A percentile compares a stretch with the other conserved stretches of the same genome.
Evolutionary conservation across 1,140 invertebrate species (phyloP).

Genomic region (Latrodectus geometricus): DNA sequence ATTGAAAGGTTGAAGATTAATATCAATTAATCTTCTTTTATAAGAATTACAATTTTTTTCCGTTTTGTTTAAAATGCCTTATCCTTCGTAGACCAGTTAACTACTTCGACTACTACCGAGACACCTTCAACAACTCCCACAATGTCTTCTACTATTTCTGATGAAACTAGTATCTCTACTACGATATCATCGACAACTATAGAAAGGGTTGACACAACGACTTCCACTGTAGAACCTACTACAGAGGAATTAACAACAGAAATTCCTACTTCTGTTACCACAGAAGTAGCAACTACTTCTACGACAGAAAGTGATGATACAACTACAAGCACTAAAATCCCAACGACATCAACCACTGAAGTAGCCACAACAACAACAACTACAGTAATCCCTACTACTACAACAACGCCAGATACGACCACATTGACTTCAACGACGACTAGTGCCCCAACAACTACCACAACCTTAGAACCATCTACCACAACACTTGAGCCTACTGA

Average conservation of each 20-base stretch:
- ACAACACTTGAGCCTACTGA: not conserved
- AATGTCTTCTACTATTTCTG: too few relatives aligned
- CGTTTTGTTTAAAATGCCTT: too few relatives aligned
- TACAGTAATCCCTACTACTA: not conserved
- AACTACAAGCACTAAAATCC: too few relatives aligned
- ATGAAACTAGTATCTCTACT: not conserved
- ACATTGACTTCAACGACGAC: constrained; percentile 1
- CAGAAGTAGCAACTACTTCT: not conserved
- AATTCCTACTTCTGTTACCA: not conserved
- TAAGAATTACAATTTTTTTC: too few relatives aligned
- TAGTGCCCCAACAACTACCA: constrained; percentile 8
- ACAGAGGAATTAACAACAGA: not conserved
- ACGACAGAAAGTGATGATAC: too few relatives aligned
- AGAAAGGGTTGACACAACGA: not conserved
- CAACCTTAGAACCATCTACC: not conserved
- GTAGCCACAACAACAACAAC: constrained; percentile 17
- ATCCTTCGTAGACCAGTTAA: too few relatives aligned
- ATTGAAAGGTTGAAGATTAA: too few relatives aligned
- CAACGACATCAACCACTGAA: not conserved
- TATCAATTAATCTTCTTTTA: too few relatives aligned
- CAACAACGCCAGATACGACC: not conserved
- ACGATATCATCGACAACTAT: not conserved
- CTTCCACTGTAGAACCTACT: not conserved
- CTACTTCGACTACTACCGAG: not conserved
- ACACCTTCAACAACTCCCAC: constrained; percentile 11